Percentiles rank a stretch among this genome's conserved stretches.
These are phyloP conservation scores for Stenodema calcarata DNA, from an alignment of 2,888 invertebrate genomes.

Conservation along the genomic window DNA sequence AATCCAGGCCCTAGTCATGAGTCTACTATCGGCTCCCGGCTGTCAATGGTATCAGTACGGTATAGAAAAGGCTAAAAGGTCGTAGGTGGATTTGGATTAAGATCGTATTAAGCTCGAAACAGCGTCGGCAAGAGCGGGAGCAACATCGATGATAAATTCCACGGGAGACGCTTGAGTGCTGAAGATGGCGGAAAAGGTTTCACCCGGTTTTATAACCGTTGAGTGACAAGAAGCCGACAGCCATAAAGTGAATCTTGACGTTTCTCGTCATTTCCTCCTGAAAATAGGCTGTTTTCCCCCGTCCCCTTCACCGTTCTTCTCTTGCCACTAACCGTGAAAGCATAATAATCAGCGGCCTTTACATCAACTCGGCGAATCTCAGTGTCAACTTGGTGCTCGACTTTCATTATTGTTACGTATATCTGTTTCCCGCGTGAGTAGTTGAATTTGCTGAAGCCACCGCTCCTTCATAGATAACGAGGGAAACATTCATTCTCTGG, in stretches of 20 bases:
- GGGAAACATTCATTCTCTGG: too few relatives aligned
- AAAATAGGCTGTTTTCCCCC: background rate
- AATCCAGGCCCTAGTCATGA: too few relatives aligned
- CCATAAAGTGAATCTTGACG: constrained; percentile 45
- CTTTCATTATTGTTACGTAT: background rate
- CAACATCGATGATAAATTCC: constrained; percentile 19
- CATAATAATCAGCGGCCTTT: background rate
- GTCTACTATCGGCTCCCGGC: background rate
- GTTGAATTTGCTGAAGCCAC: too few relatives aligned
- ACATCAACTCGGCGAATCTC: background rate
- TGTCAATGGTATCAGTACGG: background rate
- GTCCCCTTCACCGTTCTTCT: background rate
- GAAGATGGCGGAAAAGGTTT: background rate
- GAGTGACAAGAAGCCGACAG: constrained; percentile 33
- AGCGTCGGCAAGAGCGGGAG: background rate
- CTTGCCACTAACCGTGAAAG: background rate
- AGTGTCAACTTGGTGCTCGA: background rate
- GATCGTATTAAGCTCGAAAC: background rate
- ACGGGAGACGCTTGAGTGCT: background rate
- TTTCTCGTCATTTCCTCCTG: background rate
- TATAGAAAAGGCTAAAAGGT: background rate
- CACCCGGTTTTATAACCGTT: constrained; percentile 17
- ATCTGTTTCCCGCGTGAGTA: too few relatives aligned
- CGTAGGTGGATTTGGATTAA: background rate
- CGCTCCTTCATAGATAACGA: too few relatives aligned